A percentile compares a stretch with the other conserved stretches of the same genome.
These are phyloP conservation scores for Aurelia coerulea DNA, from an alignment of 30 jellyfish, hydroid and myxozoan genomes.

Conservation along the genomic window DNA sequence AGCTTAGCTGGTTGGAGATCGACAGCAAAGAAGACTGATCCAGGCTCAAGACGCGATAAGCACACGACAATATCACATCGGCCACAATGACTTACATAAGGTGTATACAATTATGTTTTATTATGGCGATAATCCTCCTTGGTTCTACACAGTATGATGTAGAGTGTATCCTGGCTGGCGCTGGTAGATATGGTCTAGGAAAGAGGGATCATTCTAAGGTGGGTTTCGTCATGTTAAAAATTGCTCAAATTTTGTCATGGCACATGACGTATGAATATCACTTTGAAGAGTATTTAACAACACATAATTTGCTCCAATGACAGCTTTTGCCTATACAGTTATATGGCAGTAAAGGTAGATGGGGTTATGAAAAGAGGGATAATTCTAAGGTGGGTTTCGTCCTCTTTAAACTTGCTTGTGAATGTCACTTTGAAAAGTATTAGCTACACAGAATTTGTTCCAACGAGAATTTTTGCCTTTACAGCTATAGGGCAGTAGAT, in stretches of 20 bases:
- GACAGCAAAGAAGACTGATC: neutral
- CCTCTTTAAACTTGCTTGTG: no score
- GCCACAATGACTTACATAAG: conserved; percentile 12
- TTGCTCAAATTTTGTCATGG: no score
- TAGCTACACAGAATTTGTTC: no score
- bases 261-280: no score
- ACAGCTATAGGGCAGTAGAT: no score
- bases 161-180: conserved; percentile 66
- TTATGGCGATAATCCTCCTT: conserved; percentile 6
- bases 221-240: no score
- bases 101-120: conserved; percentile 8
- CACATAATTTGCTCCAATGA: no score
- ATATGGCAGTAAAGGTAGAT: neutral
- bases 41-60: neutral
- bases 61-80: neutral
- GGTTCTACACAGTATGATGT: neutral
- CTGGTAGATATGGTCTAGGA: conserved; percentile 64
- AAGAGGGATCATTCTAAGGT: conserved; percentile 15
- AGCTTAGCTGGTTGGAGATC: conserved; percentile 21
- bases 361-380: conserved; percentile 44
- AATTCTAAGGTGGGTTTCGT: no score
- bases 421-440: no score
- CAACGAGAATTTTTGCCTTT: no score
- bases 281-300: no score
- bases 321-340: no score